Percentiles rank a stretch among this genome's conserved stretches.
These are phyloP conservation scores for Ommatoiulus sabulosus DNA, from an alignment of 2,888 invertebrate genomes.

Conservation along the genomic window DNA sequence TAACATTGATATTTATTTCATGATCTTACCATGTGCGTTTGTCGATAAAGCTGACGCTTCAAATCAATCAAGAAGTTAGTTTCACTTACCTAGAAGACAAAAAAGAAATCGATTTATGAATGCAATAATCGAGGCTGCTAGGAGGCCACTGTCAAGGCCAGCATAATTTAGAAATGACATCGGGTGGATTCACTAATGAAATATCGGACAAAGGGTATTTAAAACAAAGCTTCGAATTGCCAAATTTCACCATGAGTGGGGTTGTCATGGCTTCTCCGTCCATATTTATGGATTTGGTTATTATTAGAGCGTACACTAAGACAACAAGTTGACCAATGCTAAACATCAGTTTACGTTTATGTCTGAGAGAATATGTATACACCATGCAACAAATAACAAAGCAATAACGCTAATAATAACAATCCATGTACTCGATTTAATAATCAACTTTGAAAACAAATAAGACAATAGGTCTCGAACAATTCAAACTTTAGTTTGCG, in stretches of 20 bases:
- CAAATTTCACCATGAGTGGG: neutral
- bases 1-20: neutral
- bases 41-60: neutral
- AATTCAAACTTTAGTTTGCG: too few species aligned
- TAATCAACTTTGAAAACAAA: too few species aligned
- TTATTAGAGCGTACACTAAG: neutral
- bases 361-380: too few species aligned
- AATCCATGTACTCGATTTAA: too few species aligned
- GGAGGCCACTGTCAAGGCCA: neutral
- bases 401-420: too few species aligned
- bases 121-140: neutral
- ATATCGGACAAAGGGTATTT: neutral
- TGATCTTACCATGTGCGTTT: neutral
- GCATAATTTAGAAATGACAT: neutral
- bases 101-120: neutral
- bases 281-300: neutral
- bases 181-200: neutral
- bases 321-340: neutral
- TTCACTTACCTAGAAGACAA: neutral
- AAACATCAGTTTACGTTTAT: too few species aligned
- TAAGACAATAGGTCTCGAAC: too few species aligned
- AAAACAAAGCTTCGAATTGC: neutral
- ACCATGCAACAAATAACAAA: too few species aligned
- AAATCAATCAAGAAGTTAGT: slow-evolving; percentile 14
- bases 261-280: neutral